Evolutionary conservation across 2,888 invertebrate genomes (phyloP).

Genomic region (Mellilla xanthometata): DNA sequence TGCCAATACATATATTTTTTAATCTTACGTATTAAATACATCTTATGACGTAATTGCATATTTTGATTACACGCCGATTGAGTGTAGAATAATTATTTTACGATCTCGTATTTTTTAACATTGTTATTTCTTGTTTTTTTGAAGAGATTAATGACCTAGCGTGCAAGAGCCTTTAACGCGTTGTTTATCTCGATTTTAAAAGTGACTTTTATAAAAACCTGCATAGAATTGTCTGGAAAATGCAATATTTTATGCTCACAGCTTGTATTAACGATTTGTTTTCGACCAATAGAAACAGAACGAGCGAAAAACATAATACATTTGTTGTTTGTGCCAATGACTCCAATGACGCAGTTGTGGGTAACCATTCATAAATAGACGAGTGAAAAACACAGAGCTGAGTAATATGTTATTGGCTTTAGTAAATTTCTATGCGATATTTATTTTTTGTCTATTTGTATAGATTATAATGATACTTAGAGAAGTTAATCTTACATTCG

Average conservation of each 20-base stretch:
- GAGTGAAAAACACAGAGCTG: slow-evolving; percentile 26
- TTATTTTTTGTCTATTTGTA: slow-evolving; percentile 11
- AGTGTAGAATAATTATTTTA: too few relatives aligned
- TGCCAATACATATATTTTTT: too few relatives aligned
- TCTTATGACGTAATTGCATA: too few relatives aligned
- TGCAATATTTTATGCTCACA: slow-evolving; percentile 6
- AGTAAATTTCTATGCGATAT: slow-evolving; percentile 2
- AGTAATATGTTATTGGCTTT: slow-evolving; percentile 12
- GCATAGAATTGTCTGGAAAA: slow-evolving; percentile 13
- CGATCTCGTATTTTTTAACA: background rate
- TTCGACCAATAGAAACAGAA: slow-evolving; percentile 21
- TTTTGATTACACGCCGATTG: too few relatives aligned
- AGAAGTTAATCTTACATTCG: too few relatives aligned
- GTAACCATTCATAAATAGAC: slow-evolving; percentile 38
- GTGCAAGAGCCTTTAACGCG: slow-evolving; percentile 19
- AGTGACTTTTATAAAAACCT: slow-evolving; percentile 22
- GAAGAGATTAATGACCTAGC: slow-evolving; percentile 8
- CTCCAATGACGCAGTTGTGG: slow-evolving; percentile 41
- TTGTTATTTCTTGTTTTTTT: slow-evolving; percentile 2
- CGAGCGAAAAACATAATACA: slow-evolving; percentile 26
- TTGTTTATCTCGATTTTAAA: slow-evolving; percentile 9
- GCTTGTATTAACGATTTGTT: slow-evolving; percentile 18
- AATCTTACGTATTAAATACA: too few relatives aligned
- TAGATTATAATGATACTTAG: slow-evolving; percentile 1
- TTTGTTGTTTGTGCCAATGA: slow-evolving; percentile 35